Evolutionary conservation across 2,113 vertebrate genomes (phyloP).

Genomic region (Phylloscopus whistleri): DNA sequence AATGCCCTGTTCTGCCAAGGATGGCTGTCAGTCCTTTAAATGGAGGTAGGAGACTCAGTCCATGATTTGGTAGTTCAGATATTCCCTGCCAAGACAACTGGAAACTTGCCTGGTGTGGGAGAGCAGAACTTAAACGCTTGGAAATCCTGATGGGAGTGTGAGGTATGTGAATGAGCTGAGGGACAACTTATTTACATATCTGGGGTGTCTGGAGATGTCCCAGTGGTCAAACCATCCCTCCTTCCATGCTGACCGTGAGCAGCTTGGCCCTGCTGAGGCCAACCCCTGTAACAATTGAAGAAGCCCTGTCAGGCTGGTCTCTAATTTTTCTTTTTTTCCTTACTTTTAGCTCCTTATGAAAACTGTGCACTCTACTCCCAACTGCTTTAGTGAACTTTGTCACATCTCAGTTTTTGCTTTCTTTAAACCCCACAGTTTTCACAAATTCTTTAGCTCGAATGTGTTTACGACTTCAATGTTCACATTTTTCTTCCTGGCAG

Average conservation of each 20-base stretch:
- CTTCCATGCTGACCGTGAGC: background rate
- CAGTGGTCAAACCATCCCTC: background rate
- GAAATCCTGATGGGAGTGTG: background rate
- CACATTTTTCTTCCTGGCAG: background rate
- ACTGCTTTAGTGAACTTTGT: background rate
- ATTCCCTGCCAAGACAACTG: constrained; percentile 6
- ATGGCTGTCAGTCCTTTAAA: constrained; percentile 8
- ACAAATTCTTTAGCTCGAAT: background rate
- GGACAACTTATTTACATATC: background rate
- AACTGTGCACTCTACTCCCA: background rate
- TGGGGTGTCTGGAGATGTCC: background rate
- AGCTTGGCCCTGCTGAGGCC: background rate
- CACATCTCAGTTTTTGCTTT: background rate
- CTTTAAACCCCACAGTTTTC: background rate
- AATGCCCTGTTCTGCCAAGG: background rate
- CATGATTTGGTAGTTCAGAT: background rate
- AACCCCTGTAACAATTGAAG: background rate
- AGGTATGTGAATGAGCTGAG: background rate
- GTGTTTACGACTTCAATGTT: background rate
- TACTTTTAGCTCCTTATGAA: background rate
- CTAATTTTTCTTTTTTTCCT: background rate
- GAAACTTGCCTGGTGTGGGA: background rate
- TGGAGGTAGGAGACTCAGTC: constrained; percentile 37
- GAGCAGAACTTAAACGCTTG: background rate
- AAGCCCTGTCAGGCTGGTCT: background rate